Evolutionary conservation across 2,113 vertebrate species (phyloP).

Genomic region (Heterocephalus glaber): DNA sequence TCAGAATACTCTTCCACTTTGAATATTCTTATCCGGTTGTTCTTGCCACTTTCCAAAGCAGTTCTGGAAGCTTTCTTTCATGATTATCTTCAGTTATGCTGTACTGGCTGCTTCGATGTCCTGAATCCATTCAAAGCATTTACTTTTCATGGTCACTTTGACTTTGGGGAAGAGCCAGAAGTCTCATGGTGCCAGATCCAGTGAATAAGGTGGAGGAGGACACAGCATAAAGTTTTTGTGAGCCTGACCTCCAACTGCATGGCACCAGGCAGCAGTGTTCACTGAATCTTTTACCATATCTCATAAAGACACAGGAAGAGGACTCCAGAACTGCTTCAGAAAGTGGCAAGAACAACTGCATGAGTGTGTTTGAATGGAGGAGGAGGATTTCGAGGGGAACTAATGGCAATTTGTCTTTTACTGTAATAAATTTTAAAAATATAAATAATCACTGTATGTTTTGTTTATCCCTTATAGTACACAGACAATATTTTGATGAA

Average conservation of each 20-base stretch:
- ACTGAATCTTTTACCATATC: not conserved
- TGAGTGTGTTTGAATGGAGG: not conserved
- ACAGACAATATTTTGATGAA: not conserved
- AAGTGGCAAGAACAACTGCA: not conserved
- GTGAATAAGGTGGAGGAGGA: not conserved
- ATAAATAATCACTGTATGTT: not conserved
- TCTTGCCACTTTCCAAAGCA: not conserved
- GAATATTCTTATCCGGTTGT: not conserved
- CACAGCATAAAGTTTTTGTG: rapidly evolving
- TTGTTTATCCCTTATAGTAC: not conserved
- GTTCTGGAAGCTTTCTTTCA: not conserved
- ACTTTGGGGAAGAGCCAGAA: not conserved
- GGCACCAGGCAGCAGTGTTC: not conserved
- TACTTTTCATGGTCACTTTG: not conserved
- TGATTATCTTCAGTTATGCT: not conserved
- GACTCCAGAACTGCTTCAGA: not conserved
- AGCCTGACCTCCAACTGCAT: not conserved
- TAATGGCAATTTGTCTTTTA: not conserved
- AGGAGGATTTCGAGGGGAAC: not conserved
- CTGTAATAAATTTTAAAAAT: not conserved
- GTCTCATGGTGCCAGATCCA: not conserved
- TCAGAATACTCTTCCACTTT: not conserved
- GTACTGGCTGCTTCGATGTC: not conserved
- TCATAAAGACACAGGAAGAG: not conserved
- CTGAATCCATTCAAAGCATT: not conserved